These are phyloP conservation scores for Osmerus eperlanus DNA, from an alignment of 2,113 vertebrate species.

Conservation along the genomic window DNA sequence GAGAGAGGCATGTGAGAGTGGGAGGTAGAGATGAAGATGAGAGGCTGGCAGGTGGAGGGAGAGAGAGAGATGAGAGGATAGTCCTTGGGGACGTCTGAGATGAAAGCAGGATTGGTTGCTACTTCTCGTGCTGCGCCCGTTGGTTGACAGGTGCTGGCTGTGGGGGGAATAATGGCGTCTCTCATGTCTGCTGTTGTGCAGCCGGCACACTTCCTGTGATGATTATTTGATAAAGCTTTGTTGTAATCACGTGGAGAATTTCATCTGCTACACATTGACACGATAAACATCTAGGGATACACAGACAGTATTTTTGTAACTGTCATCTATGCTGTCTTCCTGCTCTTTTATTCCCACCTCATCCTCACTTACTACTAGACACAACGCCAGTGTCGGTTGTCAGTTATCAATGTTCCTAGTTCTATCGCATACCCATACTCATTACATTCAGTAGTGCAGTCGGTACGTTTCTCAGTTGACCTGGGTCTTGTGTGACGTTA, in stretches of 20 bases:
- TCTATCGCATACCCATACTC: too few relatives aligned
- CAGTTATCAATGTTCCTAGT: too few relatives aligned
- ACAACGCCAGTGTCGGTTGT: too few relatives aligned
- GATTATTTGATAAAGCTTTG: too few relatives aligned
- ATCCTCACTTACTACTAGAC: neutral
- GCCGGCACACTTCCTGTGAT: too few relatives aligned
- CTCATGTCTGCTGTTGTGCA: too few relatives aligned
- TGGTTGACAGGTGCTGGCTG: neutral
- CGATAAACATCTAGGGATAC: neutral
- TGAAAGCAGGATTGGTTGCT: neutral
- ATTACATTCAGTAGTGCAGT: too few relatives aligned
- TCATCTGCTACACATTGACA: neutral
- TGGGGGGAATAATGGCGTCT: too few relatives aligned
- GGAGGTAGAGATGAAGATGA: neutral
- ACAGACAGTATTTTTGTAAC: neutral
- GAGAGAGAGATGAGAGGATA: neutral
- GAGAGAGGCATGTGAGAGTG: neutral
- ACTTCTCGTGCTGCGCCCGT: neutral
- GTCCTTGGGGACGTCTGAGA: neutral
- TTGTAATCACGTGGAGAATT: neutral
- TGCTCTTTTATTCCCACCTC: neutral
- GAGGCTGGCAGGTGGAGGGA: neutral
- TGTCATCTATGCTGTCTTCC: neutral
- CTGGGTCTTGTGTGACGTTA: constrained; percentile 43
- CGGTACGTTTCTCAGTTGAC: too few relatives aligned